Evolutionary conservation across 2,888 invertebrate genomes (phyloP).

Genomic region (Limnephilus rhombicus): DNA sequence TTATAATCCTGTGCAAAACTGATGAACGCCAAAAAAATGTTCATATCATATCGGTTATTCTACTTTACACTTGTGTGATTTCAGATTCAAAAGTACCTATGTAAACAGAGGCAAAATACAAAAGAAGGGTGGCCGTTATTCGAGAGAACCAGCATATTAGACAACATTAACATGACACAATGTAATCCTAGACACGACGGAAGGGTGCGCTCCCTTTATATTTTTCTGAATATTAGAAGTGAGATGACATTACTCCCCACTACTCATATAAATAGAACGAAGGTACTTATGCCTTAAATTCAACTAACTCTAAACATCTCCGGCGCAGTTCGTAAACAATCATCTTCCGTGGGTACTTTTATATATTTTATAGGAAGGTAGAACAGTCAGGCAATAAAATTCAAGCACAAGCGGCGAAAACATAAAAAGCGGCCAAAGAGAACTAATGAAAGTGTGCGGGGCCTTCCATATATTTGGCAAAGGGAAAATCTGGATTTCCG

Average conservation of each 20-base stretch:
- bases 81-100: no score
- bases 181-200: background rate
- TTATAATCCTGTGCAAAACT: no score
- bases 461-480: constrained; percentile 24
- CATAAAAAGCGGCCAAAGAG: constrained; percentile 31
- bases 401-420: constrained; percentile 11
- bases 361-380: constrained; percentile 43
- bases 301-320: background rate
- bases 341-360: constrained; percentile 21
- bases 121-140: background rate
- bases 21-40: background rate
- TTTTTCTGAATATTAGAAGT: background rate
- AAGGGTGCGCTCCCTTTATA: background rate
- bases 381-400: constrained; percentile 18
- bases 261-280: background rate
- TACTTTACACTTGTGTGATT: background rate
- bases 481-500: constrained; percentile 32
- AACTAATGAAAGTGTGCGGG: constrained; percentile 27
- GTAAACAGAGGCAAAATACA: no score
- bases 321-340: constrained; percentile 18
- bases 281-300: background rate
- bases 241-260: background rate
- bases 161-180: background rate
- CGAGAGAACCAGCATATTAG: background rate
- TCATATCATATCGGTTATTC: background rate